Evolutionary conservation across 2,113 vertebrate species (phyloP).

Genomic region (Cisticola juncidis): DNA sequence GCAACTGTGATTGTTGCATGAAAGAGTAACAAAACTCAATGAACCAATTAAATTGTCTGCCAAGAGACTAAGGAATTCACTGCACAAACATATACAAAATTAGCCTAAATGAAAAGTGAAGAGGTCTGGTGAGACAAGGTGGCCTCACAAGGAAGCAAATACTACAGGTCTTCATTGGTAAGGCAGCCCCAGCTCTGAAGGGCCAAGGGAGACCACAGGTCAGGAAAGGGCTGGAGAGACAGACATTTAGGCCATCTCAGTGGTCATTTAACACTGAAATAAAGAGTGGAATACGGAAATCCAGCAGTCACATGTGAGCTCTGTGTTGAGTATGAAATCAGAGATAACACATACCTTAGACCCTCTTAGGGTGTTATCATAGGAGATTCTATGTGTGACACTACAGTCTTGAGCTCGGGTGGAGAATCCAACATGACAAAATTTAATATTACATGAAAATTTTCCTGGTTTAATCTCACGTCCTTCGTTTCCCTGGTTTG

Average conservation of each 20-base stretch:
- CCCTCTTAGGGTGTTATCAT: neutral
- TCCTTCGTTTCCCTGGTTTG: neutral
- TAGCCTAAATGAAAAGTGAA: neutral
- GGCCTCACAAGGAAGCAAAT: neutral
- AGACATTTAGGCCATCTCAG: neutral
- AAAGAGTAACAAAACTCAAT: slow-evolving; percentile 19
- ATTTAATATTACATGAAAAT: neutral
- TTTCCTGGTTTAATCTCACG: neutral
- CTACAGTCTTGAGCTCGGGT: neutral
- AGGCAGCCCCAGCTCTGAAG: neutral
- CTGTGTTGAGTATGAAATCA: neutral
- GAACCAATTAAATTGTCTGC: slow-evolving; percentile 16
- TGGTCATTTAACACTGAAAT: neutral
- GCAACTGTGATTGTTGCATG: neutral
- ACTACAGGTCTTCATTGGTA: neutral
- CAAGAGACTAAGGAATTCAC: neutral
- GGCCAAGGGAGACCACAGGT: neutral
- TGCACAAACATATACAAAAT: neutral
- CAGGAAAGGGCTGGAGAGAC: neutral
- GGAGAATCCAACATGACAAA: neutral
- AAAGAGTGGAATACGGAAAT: neutral
- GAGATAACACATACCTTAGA: neutral
- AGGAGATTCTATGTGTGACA: neutral
- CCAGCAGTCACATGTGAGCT: neutral
- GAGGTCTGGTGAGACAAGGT: neutral